phyloP scores from a whole-genome alignment of 1,140 invertebrate genomes.

The Nebria ingens region DNA sequence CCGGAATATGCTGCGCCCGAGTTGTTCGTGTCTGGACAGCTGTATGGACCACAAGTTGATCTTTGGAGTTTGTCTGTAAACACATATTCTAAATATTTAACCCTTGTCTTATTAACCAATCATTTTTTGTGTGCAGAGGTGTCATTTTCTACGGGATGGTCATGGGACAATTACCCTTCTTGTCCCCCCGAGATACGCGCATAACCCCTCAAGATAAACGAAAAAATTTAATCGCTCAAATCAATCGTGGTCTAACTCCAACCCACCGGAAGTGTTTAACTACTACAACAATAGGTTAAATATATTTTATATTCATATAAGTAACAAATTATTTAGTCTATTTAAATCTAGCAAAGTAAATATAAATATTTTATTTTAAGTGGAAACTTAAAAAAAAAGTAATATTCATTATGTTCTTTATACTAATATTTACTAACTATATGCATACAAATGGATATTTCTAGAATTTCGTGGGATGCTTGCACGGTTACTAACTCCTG shows the following conservation, averaged over 20 bases:
- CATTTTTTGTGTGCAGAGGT: constrained; percentile 39
- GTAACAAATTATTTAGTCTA: too few relatives aligned
- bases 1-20: constrained; percentile 67
- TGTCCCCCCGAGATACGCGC: constrained; percentile 33
- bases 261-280: constrained; percentile 36
- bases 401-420: too few relatives aligned
- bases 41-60: constrained; percentile 64
- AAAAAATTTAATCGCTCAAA: constrained; percentile 48
- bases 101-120: background rate
- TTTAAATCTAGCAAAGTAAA: too few relatives aligned
- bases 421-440: background rate
- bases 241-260: constrained; percentile 46
- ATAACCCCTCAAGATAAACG: constrained; percentile 43
- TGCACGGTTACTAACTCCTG: constrained; percentile 23
- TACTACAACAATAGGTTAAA: constrained; percentile 27
- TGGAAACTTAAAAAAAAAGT: too few relatives aligned
- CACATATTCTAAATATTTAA: constrained; percentile 12
- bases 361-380: too few relatives aligned
- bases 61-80: constrained; percentile 60
- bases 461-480: constrained; percentile 27
- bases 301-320: background rate
- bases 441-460: background rate
- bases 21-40: constrained; percentile 48
- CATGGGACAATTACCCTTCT: constrained; percentile 55
- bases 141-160: constrained; percentile 58